phyloP scores from a whole-genome alignment of 2,113 vertebrate species.

The Pangasianodon gigas region DNA sequence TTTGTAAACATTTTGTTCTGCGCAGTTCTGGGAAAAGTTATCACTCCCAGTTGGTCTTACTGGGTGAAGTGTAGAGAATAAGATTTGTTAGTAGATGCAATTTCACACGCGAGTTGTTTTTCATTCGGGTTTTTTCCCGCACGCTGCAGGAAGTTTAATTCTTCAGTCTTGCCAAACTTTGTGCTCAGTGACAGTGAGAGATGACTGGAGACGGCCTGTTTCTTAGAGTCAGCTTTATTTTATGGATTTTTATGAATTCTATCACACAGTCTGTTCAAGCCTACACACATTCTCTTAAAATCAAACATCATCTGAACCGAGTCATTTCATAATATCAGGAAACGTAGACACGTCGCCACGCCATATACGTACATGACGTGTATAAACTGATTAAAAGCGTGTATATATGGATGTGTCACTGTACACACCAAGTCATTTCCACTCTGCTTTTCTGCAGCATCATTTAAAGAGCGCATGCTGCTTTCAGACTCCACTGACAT shows the following conservation, averaged over 20 bases:
- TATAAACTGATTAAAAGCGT: not conserved
- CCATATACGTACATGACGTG: not conserved
- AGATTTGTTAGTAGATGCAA: not conserved
- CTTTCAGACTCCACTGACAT: not conserved
- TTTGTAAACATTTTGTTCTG: not conserved
- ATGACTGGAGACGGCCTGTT: not conserved
- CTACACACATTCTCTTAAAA: not conserved
- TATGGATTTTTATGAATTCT: not conserved
- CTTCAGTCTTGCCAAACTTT: not conserved
- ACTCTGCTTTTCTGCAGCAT: not conserved
- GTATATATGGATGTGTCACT: too few relatives aligned
- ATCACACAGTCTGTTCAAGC: not conserved
- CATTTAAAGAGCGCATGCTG: slow-evolving; percentile 5
- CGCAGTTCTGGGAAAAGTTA: not conserved
- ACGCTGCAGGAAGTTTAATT: not conserved
- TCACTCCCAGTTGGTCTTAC: not conserved
- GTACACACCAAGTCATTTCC: not conserved
- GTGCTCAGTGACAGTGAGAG: not conserved
- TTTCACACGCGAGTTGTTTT: not conserved
- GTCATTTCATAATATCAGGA: not conserved
- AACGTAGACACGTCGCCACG: not conserved
- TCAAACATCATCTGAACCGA: not conserved
- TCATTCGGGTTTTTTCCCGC: not conserved
- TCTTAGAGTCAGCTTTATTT: not conserved
- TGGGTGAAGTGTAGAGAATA: not conserved